Conservation (phyloP, 2,888 invertebrate genomes). For the Agrochola lychnidis region DNA sequence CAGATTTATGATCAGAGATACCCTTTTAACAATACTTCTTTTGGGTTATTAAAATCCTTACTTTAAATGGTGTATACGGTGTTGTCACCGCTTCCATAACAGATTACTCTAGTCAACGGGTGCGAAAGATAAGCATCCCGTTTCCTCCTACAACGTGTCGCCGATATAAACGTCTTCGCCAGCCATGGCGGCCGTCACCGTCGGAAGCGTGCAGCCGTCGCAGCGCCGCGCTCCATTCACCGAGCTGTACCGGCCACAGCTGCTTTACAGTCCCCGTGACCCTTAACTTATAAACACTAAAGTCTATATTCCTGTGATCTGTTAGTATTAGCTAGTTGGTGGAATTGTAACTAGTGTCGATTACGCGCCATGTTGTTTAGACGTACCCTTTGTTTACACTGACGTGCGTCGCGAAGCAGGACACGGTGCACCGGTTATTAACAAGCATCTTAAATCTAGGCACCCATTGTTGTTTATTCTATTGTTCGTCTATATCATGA, state of each 20-base stretch:
- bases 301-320: slow-evolving; percentile 55
- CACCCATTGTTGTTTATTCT: slow-evolving; percentile 52
- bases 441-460: slow-evolving; percentile 61
- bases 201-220: slow-evolving; percentile 74
- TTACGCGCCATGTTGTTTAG: slow-evolving; percentile 73
- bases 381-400: slow-evolving; percentile 74
- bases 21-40: slow-evolving; percentile 3
- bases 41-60: slow-evolving; percentile 10
- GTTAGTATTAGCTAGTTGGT: slow-evolving; percentile 35
- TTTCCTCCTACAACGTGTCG: slow-evolving; percentile 65
- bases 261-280: slow-evolving; percentile 36
- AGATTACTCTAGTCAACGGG: slow-evolving; percentile 30
- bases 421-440: slow-evolving; percentile 56
- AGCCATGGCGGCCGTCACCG: slow-evolving; percentile 69
- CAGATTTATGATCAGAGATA: slow-evolving; percentile 38
- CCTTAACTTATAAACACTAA: slow-evolving; percentile 60
- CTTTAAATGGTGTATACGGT: not conserved
- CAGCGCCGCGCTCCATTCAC: slow-evolving; percentile 70
- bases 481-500: slow-evolving; percentile 36
- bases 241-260: slow-evolving; percentile 52
- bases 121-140: slow-evolving; percentile 64
- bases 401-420: slow-evolving; percentile 65
- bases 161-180: slow-evolving; percentile 73
- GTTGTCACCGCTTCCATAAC: slow-evolving; percentile 13
- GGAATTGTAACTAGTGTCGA: slow-evolving; percentile 70